Conservation (phyloP, 1,140 invertebrate genomes). For the Aphis craccivora region DNA sequence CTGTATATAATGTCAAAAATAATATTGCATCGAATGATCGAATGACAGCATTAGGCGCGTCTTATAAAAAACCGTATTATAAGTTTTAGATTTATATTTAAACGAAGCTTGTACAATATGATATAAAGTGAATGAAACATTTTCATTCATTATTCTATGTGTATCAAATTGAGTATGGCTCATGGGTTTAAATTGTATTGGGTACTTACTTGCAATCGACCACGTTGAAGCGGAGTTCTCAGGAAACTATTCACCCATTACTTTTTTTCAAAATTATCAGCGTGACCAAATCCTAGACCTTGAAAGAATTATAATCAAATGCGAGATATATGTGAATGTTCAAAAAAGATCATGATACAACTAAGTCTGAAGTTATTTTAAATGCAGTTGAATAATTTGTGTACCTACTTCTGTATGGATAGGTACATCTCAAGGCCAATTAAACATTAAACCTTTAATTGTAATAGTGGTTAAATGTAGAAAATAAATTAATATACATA, state of each 20-base stretch:
- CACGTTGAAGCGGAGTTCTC: neutral
- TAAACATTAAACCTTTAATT: neutral
- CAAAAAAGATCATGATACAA: conserved; percentile 23
- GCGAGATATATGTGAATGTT: neutral
- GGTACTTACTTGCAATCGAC: neutral
- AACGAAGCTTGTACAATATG: neutral
- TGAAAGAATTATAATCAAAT: conserved; percentile 44
- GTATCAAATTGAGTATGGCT: neutral
- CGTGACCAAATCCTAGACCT: conserved; percentile 44
- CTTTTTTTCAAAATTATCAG: conserved; percentile 38
- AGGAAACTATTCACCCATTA: conserved; percentile 27
- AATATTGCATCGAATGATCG: neutral
- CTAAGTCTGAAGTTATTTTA: conserved; percentile 13
- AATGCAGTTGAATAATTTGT: conserved; percentile 19
- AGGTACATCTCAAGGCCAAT: neutral
- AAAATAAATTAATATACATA: neutral
- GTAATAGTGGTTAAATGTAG: neutral
- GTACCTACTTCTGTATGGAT: neutral
- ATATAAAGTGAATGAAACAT: neutral
- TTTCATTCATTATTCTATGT: conserved; percentile 24
- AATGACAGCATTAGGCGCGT: neutral
- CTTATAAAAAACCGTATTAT: neutral
- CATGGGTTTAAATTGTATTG: neutral
- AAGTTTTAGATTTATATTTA: neutral
- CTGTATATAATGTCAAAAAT: neutral